phyloP scores from a whole-genome alignment of 1,140 invertebrate genomes.

The Carposina sasakii region DNA sequence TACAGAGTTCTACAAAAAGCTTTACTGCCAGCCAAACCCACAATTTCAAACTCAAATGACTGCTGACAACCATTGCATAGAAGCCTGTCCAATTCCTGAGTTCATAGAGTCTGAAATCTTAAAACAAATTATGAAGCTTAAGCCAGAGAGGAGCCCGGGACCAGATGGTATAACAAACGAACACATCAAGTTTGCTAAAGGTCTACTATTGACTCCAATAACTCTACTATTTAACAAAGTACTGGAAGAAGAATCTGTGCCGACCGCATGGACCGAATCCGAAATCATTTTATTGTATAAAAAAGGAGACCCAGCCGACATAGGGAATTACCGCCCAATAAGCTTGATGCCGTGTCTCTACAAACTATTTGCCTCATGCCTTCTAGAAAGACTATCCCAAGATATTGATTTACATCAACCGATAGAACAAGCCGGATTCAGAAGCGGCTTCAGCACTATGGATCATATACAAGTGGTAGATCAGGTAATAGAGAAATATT shows the following conservation, averaged over 20 bases:
- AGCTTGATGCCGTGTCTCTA: too few species aligned
- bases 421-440: too few species aligned
- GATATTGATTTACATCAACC: too few species aligned
- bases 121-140: slow-evolving; percentile 20
- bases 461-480: too few species aligned
- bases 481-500: too few species aligned
- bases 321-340: too few species aligned
- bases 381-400: too few species aligned
- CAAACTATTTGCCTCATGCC: too few species aligned
- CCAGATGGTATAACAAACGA: slow-evolving; percentile 21
- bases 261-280: slow-evolving; percentile 26
- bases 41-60: not conserved
- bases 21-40: slow-evolving; percentile 16
- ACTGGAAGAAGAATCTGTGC: slow-evolving; percentile 26
- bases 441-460: too few species aligned
- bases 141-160: slow-evolving; percentile 21
- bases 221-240: slow-evolving; percentile 28
- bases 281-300: slow-evolving; percentile 40
- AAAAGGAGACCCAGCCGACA: slow-evolving; percentile 40
- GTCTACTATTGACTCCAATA: slow-evolving; percentile 18
- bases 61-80: too few species aligned
- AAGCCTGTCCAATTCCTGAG: too few species aligned
- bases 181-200: slow-evolving; percentile 17
- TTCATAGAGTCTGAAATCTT: slow-evolving; percentile 5
- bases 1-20: slow-evolving; percentile 23